Evolutionary conservation across 2,888 invertebrate species (phyloP).

Genomic region (Mimumesa dahlbomi): DNA sequence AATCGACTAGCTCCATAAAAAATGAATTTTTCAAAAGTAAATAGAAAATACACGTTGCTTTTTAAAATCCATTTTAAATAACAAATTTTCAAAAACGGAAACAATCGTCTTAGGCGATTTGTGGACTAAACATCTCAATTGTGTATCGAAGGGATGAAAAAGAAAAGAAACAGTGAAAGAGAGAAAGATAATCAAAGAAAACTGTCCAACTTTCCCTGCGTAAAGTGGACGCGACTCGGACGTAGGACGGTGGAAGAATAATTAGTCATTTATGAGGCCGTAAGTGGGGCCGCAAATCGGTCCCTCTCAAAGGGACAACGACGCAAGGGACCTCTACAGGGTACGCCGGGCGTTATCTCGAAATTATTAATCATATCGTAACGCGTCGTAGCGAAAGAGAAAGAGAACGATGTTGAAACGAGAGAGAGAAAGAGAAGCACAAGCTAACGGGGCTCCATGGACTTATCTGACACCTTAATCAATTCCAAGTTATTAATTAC

Average conservation of each 20-base stretch:
- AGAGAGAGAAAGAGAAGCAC: conserved; percentile 46
- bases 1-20: too few relatives aligned
- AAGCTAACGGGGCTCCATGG: conserved; percentile 71
- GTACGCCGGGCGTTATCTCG: conserved; percentile 74
- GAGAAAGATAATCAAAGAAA: too few relatives aligned
- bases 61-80: too few relatives aligned
- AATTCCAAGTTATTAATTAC: conserved; percentile 75
- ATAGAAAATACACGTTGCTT: too few relatives aligned
- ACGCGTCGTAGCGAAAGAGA: conserved; percentile 57
- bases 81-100: too few relatives aligned
- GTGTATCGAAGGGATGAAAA: too few relatives aligned
- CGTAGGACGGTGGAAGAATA: conserved; percentile 66
- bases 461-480: conserved; percentile 80
- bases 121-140: too few relatives aligned
- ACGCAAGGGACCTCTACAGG: conserved; percentile 63
- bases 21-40: too few relatives aligned
- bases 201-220: background rate
- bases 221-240: conserved; percentile 9
- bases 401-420: conserved; percentile 26
- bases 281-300: conserved; percentile 77
- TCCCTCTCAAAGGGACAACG: conserved; percentile 66
- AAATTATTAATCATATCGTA: conserved; percentile 79
- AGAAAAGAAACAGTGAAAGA: too few relatives aligned
- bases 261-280: conserved; percentile 79
- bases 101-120: too few relatives aligned